Evolutionary conservation across 2,113 vertebrate genomes (phyloP).

Genomic region (Nerophis lumbriciformis): DNA sequence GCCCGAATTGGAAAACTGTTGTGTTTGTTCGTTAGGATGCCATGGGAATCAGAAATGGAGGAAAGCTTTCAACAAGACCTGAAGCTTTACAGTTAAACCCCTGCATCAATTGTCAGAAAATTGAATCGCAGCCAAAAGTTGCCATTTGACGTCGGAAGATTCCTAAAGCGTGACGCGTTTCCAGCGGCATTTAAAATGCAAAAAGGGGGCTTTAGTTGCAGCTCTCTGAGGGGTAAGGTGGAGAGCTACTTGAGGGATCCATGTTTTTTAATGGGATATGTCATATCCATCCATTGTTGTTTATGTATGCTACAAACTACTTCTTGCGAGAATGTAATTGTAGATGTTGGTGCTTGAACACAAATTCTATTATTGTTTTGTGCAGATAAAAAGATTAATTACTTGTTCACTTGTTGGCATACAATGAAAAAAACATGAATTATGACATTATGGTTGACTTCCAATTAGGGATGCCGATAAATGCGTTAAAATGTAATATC

Average conservation of each 20-base stretch:
- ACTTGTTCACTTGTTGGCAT: not conserved
- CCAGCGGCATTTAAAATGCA: conserved; percentile 42
- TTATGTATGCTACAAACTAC: conserved; percentile 24
- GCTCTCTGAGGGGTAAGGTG: conserved; percentile 41
- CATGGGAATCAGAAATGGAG: conserved; percentile 43
- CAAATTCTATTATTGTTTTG: not conserved
- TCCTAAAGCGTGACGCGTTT: conserved; percentile 37
- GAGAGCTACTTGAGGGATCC: conserved; percentile 45
- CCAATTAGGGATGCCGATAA: no score
- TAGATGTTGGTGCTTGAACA: not conserved
- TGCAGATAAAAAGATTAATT: not conserved
- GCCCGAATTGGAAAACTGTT: conserved; percentile 33
- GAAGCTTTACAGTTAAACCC: conserved; percentile 46
- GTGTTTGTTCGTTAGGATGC: conserved; percentile 41
- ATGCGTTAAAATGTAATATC: no score
- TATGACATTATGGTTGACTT: no score
- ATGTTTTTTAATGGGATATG: conserved; percentile 43
- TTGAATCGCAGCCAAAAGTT: conserved; percentile 52
- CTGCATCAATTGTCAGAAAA: conserved; percentile 49
- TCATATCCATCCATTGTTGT: conserved; percentile 30
- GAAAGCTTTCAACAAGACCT: conserved; percentile 44
- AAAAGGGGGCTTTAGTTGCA: conserved; percentile 27
- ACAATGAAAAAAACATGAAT: no score
- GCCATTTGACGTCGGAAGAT: conserved; percentile 36
- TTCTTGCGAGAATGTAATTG: conserved; percentile 3